phyloP scores from a whole-genome alignment of 2,888 invertebrate genomes.

The Callyntrura sp. region DNA sequence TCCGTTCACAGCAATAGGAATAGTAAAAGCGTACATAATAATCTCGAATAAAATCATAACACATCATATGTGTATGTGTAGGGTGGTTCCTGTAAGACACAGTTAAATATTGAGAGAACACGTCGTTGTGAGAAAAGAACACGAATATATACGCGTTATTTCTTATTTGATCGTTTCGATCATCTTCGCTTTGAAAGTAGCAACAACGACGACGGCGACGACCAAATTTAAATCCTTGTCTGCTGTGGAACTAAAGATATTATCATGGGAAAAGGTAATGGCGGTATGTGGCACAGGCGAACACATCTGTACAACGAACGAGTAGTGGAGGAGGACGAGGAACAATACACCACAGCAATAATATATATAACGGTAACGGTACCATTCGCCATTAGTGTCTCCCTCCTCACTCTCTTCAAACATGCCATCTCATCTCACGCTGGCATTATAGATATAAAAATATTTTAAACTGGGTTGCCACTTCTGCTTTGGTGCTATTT shows the following conservation, averaged over 20 bases:
- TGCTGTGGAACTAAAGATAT: neutral
- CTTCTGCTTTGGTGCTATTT: slow-evolving; percentile 2
- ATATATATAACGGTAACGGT: slow-evolving; percentile 48
- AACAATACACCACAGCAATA: neutral
- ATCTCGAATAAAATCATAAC: neutral
- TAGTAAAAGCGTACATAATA: slow-evolving; percentile 24
- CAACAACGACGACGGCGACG: neutral
- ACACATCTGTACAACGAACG: neutral
- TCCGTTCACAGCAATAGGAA: neutral
- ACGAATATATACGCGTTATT: no score
- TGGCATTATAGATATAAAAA: slow-evolving; percentile 5
- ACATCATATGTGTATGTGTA: neutral
- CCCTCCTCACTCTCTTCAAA: slow-evolving; percentile 57
- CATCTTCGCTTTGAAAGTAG: neutral
- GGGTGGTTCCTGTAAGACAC: neutral
- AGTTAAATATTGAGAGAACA: neutral
- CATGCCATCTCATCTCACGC: slow-evolving; percentile 54
- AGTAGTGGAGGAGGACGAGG: no score
- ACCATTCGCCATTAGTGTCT: slow-evolving; percentile 28
- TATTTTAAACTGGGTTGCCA: neutral
- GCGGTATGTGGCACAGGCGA: slow-evolving; percentile 8
- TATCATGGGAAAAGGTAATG: slow-evolving; percentile 46
- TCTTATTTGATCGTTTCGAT: neutral
- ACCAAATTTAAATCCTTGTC: neutral
- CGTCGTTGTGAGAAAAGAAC: no score